phyloP scores from a whole-genome alignment of 1,140 invertebrate species.

The Zaprionus inermis region DNA sequence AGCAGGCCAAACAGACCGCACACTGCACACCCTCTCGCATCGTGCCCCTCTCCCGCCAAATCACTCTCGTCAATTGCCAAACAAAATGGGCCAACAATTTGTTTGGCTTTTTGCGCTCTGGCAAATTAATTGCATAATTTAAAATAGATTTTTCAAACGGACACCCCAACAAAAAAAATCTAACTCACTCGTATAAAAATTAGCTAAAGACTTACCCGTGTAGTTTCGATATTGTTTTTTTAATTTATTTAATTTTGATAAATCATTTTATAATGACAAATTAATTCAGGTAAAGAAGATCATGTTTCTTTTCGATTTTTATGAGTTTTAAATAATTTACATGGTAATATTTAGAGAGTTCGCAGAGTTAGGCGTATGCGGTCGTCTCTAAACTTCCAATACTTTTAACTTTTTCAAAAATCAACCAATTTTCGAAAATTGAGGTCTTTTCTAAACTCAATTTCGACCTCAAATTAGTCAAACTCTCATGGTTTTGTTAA shows the following conservation, averaged over 20 bases:
- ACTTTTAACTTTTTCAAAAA: no score
- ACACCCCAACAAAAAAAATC: not conserved
- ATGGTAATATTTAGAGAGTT: no score
- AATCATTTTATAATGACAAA: not conserved
- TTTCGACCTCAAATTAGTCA: not conserved
- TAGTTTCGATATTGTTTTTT: not conserved
- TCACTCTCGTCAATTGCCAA: constrained; percentile 21
- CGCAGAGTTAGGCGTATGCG: no score
- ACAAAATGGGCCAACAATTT: constrained; percentile 60
- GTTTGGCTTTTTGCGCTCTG: constrained; percentile 21
- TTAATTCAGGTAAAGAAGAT: not conserved
- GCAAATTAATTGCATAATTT: constrained; percentile 75
- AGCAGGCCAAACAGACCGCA: constrained; percentile 3
- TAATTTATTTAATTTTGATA: not conserved
- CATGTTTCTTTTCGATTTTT: not conserved
- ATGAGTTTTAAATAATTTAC: not conserved
- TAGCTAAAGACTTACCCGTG: not conserved
- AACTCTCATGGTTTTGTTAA: no score
- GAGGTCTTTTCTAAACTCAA: no score
- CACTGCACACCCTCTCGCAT: not conserved
- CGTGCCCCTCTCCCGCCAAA: not conserved
- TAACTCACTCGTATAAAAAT: not conserved
- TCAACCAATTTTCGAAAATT: no score
- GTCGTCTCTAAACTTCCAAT: no score
- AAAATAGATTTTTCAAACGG: constrained; percentile 43